Evolutionary conservation across 2,888 invertebrate species (phyloP).

Genomic region (Criorhina ranunculi): DNA sequence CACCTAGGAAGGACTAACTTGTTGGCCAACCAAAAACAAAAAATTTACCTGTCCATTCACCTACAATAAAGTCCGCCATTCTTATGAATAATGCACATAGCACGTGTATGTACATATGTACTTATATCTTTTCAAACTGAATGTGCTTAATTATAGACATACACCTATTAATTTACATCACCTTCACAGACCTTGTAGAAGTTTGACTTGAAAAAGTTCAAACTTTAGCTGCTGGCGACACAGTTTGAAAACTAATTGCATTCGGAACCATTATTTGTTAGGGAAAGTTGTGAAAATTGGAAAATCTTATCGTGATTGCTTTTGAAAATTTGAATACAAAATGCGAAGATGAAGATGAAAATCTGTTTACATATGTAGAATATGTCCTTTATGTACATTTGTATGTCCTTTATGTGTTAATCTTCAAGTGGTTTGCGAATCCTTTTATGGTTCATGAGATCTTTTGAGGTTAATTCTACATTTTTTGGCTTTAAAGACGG

Average conservation of each 20-base stretch:
- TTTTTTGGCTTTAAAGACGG: no score
- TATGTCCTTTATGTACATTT: no score
- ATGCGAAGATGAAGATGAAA: neutral
- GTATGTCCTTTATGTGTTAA: no score
- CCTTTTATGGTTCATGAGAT: no score
- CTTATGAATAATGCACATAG: neutral
- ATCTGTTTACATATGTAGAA: no score
- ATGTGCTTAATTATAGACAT: slow-evolving; percentile 42
- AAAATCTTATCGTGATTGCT: slow-evolving; percentile 52
- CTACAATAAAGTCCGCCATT: no score
- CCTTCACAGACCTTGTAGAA: slow-evolving; percentile 45
- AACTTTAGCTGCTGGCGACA: slow-evolving; percentile 51
- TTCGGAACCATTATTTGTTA: slow-evolving; percentile 47
- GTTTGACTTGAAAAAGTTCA: slow-evolving; percentile 44
- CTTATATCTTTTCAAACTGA: slow-evolving; percentile 6
- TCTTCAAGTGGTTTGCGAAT: no score
- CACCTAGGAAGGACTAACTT: no score
- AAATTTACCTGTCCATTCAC: no score
- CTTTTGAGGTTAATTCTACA: no score
- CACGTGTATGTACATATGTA: neutral
- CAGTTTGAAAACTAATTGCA: slow-evolving; percentile 50
- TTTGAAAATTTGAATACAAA: slow-evolving; percentile 20
- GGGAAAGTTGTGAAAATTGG: slow-evolving; percentile 46
- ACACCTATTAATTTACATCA: slow-evolving; percentile 58
- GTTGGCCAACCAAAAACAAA: no score